These are phyloP conservation scores for Ischnura elegans DNA, from an alignment of 2,888 invertebrate species.

Conservation along the genomic window DNA sequence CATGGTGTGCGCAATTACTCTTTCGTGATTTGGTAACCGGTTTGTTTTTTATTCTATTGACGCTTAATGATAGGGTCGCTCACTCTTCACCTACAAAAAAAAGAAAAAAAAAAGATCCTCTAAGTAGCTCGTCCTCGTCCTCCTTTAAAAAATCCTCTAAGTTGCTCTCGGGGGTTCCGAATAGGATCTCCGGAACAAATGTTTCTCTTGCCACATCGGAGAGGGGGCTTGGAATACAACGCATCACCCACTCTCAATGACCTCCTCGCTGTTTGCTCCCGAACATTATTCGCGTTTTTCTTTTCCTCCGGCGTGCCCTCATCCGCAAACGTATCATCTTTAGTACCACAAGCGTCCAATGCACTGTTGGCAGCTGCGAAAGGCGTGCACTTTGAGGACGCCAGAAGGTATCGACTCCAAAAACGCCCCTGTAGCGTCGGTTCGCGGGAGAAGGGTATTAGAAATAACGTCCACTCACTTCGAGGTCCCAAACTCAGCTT, in stretches of 20 bases:
- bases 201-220: background rate
- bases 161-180: background rate
- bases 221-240: background rate
- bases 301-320: background rate
- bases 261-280: background rate
- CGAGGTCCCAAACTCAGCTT: too few relatives aligned
- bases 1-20: background rate
- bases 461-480: too few relatives aligned
- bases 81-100: background rate
- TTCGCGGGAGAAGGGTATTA: too few relatives aligned
- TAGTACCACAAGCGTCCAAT: background rate
- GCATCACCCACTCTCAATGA: background rate
- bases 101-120: too few relatives aligned
- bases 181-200: background rate
- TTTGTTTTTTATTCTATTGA: background rate
- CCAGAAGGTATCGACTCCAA: too few relatives aligned
- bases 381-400: background rate
- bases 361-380: conserved; percentile 16
- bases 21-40: background rate
- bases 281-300: background rate
- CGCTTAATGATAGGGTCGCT: background rate
- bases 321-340: conserved; percentile 7
- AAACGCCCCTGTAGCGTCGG: too few relatives aligned
- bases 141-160: background rate
- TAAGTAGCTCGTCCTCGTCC: too few relatives aligned